Percentiles rank a stretch among this genome's conserved stretches.
Evolutionary conservation across 2,888 invertebrate genomes (phyloP).

Genomic region (Eupithecia vulgata): DNA sequence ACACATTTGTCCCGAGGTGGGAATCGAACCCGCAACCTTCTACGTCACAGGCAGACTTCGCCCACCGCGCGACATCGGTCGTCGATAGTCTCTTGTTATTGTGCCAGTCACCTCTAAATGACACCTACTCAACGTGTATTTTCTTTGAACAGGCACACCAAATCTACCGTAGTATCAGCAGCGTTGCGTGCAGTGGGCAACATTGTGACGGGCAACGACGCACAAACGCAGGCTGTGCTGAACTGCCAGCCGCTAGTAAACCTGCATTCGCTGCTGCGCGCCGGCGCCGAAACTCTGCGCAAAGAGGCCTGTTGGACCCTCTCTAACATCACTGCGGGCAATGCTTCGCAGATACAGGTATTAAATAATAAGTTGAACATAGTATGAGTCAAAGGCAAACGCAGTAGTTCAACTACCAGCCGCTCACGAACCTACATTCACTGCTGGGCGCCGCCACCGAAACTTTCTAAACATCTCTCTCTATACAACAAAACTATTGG

Average conservation of each 20-base stretch:
- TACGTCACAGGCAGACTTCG: too few species aligned
- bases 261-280: constrained; percentile 87
- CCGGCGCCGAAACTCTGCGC: constrained; percentile 92
- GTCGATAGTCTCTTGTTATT: background rate
- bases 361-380: background rate
- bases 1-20: too few species aligned
- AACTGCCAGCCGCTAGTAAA: constrained; percentile 95
- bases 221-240: constrained; percentile 97
- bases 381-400: too few species aligned
- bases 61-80: too few species aligned
- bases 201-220: constrained; percentile 98
- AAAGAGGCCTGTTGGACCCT: constrained; percentile 99
- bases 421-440: too few species aligned
- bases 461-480: too few species aligned
- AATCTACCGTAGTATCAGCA: constrained; percentile 94
- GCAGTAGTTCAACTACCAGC: too few species aligned
- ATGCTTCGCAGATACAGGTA: constrained; percentile 95
- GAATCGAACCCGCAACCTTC: too few species aligned
- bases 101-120: background rate
- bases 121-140: background rate
- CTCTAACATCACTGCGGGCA: constrained; percentile 98
- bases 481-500: too few species aligned
- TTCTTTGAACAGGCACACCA: constrained; percentile 86
- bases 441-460: too few species aligned
- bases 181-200: constrained; percentile 98